Base-by-base conservation (phyloP, 2,113 vertebrate genomes). In the Oryzias curvinotus region DNA sequence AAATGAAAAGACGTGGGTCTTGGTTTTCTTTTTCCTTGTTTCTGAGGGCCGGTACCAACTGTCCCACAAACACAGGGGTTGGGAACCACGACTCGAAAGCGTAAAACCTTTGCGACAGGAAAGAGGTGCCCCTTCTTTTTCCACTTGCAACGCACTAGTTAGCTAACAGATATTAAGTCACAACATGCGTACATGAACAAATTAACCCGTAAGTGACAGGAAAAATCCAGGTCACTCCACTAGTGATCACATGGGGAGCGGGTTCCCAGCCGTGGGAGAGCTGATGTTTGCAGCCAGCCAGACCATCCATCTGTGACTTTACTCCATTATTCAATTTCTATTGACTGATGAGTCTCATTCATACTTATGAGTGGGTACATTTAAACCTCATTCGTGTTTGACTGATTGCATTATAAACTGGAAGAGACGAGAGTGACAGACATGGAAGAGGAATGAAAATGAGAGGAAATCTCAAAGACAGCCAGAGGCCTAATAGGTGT, bases 271-370 rank as follows among this genome's bases (percentile, higher is more conserved):
- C 25, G 13, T 10, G 46, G 65, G 42, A 52, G 14, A 1, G 10
- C 46, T 30, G 14, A 21, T 59, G 50, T 60, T 51, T 21, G 12
- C 21, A 71, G 53, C 55, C 2, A 63, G 48, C 43, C 45, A 14
- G 42, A 19, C 46, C 46, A 43, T 76, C 36, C 45, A 65, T 54
- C 62, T 56, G 46, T 45, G 49, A 52, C 62, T 71, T 21, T 41
- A 42, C 57, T 67, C 42, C 3, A 15, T 54, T 63, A 60, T 74
- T 65, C 26, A 44, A 2, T 50, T 65, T 50, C 36, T 52, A 58
- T 45, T 77, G 75, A 81, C 67, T 65, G 70, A 77, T 77, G 68
- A 84, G 52, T 57, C 58, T 79, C 73, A 57, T 62, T 77, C 21
- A 18, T 42, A 52, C 61, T 80, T 59, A 42, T 52, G 71, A 84